Base-by-base conservation (phyloP, 2,113 vertebrate genomes). In the Otocyon megalotis region DNA sequence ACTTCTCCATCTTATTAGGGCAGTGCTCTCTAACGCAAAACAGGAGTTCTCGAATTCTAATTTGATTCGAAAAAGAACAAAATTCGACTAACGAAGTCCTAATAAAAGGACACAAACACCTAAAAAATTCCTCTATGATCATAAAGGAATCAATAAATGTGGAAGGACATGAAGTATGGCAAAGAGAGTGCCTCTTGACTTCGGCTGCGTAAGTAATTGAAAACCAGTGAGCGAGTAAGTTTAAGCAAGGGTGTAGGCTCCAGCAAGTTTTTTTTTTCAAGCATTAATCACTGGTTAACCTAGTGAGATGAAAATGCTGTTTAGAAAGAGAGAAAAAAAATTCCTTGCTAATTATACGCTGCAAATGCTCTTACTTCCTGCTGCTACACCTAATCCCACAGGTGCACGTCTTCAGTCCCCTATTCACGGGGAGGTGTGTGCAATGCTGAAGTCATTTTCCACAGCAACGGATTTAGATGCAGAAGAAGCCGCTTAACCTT, bases 241-340 rank as follows among this genome's bases (percentile, higher is more conserved):
- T 98, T 98, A 98, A 98, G 98, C 76, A 98, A 97, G 98, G 98
- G 97, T 98, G 98, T 97, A 98, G 97, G 97, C 98, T 98, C 97
- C 97, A 98, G 97, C 88, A 98, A 93, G 96, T 98, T 98, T 98
- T 98, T 97, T 98, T 98, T 97, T 98, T 98, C 96, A 96, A 98
- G 96, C 94, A 97, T 99, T 99, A 99, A 99, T 99, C 98, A 99
- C 99, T 98, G 98, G 99, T 99, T 99, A 99, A 99, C 98, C 98
- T 98, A 98, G 98, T 97, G 98, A 98, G 98, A 98, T 98, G 99
- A 99, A 98, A 97, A 98, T 60, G 94, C 94, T 97, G 97, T 97
- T 99, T 96, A 96, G 97, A 98, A 60, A 98, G 97, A 98, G 92
- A 88, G 24, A 58, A 86, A 98, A 96, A 98, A 98, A 98, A 98